These are phyloP conservation scores for Clarias batrachus DNA, from an alignment of 2,113 vertebrate species.

Conservation along the genomic window DNA sequence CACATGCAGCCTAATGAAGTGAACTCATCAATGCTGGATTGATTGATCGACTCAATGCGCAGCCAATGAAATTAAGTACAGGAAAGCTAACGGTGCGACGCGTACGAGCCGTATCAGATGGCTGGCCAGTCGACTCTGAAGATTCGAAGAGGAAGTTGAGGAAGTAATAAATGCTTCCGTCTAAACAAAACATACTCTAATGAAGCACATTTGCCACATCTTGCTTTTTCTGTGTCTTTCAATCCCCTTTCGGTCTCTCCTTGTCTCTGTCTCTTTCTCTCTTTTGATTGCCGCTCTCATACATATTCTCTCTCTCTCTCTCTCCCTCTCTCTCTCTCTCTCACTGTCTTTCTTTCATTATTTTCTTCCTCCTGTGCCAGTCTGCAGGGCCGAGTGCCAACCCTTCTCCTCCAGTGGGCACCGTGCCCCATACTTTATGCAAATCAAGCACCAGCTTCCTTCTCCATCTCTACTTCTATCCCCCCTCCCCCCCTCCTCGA, in stretches of 20 bases:
- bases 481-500: neutral
- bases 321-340: slow-evolving; percentile 47
- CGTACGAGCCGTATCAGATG: neutral
- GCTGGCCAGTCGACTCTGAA: neutral
- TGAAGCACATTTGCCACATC: slow-evolving; percentile 49
- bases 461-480: slow-evolving; percentile 25
- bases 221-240: slow-evolving; percentile 48
- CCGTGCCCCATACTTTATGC: slow-evolving; percentile 75
- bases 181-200: slow-evolving; percentile 37
- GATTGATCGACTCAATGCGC: neutral
- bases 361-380: slow-evolving; percentile 68
- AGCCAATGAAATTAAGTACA: slow-evolving; percentile 16
- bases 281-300: neutral
- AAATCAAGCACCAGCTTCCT: slow-evolving; percentile 66
- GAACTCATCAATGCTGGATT: slow-evolving; percentile 15
- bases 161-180: slow-evolving; percentile 11
- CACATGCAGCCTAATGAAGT: slow-evolving; percentile 31
- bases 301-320: slow-evolving; percentile 48
- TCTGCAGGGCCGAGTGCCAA: slow-evolving; percentile 71
- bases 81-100: neutral
- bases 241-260: slow-evolving; percentile 12
- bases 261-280: neutral
- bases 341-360: slow-evolving; percentile 70
- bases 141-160: slow-evolving; percentile 17
- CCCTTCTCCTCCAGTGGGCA: slow-evolving; percentile 73